phyloP scores from a whole-genome alignment of 2,888 invertebrate genomes.

The Orthosia gothica region DNA sequence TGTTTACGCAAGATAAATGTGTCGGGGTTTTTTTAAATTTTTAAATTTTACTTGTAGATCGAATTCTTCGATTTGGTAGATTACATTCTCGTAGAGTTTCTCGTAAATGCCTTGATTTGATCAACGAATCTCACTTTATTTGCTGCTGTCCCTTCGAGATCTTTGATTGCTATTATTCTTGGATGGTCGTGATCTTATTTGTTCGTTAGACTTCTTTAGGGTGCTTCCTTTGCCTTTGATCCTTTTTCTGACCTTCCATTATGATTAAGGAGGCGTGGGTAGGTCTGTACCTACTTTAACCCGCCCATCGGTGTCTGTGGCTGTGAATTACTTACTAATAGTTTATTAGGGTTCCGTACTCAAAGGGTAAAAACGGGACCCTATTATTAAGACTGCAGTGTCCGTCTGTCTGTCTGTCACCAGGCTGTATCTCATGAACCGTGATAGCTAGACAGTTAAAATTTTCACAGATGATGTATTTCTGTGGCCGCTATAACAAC shows the following conservation, averaged over 20 bases:
- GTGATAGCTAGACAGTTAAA: too few relatives aligned
- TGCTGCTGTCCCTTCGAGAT: slow-evolving; percentile 18
- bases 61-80: slow-evolving; percentile 29
- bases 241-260: slow-evolving; percentile 20
- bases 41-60: too few relatives aligned
- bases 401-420: not conserved
- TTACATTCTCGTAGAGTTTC: slow-evolving; percentile 29
- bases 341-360: not conserved
- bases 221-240: slow-evolving; percentile 29
- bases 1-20: too few relatives aligned
- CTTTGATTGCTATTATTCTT: slow-evolving; percentile 47
- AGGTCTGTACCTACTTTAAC: not conserved
- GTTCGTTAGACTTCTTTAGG: slow-evolving; percentile 19
- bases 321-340: not conserved
- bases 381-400: too few relatives aligned
- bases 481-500: too few relatives aligned
- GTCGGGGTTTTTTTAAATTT: too few relatives aligned
- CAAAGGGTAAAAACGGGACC: too few relatives aligned
- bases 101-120: slow-evolving; percentile 25
- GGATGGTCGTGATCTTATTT: slow-evolving; percentile 27
- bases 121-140: slow-evolving; percentile 29
- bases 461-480: too few relatives aligned
- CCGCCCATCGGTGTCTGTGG: not conserved
- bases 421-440: too few relatives aligned
- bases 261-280: slow-evolving; percentile 8